Evolutionary conservation across 1,140 invertebrate species (phyloP).

Genomic region (Dendrolimus punctatus): DNA sequence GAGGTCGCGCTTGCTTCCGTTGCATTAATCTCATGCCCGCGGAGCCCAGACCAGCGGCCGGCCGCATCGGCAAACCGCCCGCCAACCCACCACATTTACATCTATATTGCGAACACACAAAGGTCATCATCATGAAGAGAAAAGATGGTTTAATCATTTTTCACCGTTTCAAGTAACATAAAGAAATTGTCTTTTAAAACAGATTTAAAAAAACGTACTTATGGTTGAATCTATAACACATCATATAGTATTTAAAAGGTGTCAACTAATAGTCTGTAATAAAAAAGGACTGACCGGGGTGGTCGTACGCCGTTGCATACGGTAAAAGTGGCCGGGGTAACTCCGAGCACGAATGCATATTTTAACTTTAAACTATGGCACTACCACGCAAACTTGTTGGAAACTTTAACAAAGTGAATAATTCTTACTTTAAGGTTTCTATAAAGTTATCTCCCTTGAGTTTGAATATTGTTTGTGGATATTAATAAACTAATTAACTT

Average conservation of each 20-base stretch:
- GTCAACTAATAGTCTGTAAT: slow-evolving; percentile 41
- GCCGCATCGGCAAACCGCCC: slow-evolving; percentile 17
- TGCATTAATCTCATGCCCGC: slow-evolving; percentile 58
- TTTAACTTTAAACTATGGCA: slow-evolving; percentile 60
- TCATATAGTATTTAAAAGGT: slow-evolving; percentile 8
- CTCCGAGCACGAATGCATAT: slow-evolving; percentile 61
- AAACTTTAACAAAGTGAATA: slow-evolving; percentile 55
- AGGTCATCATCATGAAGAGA: no score
- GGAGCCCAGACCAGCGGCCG: slow-evolving; percentile 15
- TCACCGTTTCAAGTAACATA: no score
- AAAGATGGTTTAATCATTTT: no score
- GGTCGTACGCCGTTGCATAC: slow-evolving; percentile 33
- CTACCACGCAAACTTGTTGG: slow-evolving; percentile 53
- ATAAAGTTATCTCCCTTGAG: slow-evolving; percentile 12
- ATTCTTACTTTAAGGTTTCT: slow-evolving; percentile 51
- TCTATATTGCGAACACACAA: no score
- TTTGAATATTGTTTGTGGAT: not conserved
- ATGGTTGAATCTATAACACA: not conserved
- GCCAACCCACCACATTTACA: no score
- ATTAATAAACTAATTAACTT: not conserved
- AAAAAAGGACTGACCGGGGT: slow-evolving; percentile 47
- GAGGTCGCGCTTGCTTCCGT: slow-evolving; percentile 56
- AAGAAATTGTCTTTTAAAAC: not conserved
- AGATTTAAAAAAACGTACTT: not conserved
- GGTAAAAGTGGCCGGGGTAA: slow-evolving; percentile 59